Conservation (phyloP, 2,113 vertebrate species). For the Beaufortia kweichowensis region DNA sequence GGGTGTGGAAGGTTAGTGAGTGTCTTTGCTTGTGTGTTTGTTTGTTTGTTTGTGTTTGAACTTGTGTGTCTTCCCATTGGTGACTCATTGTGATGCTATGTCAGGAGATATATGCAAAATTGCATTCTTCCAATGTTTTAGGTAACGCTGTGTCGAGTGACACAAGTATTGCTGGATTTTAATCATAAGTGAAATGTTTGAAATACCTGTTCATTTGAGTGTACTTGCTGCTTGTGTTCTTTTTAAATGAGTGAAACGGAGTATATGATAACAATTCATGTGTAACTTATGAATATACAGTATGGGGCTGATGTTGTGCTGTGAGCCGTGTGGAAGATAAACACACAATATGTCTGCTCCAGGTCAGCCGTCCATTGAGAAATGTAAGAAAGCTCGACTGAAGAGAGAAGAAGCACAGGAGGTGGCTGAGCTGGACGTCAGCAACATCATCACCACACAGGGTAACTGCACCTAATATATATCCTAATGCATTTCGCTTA, state of each 20-base stretch:
- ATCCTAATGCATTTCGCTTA: neutral
- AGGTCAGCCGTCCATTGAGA: conserved; percentile 81
- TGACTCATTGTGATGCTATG: neutral
- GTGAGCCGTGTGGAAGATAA: neutral
- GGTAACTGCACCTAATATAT: conserved; percentile 65
- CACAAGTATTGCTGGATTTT: no score
- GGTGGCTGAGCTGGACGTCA: conserved; percentile 80
- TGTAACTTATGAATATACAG: no score
- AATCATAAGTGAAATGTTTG: no score
- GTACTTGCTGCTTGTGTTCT: no score
- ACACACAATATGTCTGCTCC: neutral
- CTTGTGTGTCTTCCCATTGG: neutral
- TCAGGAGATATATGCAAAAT: neutral
- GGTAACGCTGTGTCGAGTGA: no score
- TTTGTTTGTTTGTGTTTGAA: no score
- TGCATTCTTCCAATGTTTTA: neutral
- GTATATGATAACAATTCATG: no score
- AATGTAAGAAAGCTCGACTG: conserved; percentile 76
- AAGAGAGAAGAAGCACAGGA: conserved; percentile 81
- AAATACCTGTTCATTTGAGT: no score
- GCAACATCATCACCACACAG: conserved; percentile 80
- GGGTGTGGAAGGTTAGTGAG: conserved; percentile 79
- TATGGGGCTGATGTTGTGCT: neutral
- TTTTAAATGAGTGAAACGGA: no score
- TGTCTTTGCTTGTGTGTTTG: no score